These are phyloP conservation scores for Lathamus discolor DNA, from an alignment of 2,113 vertebrate genomes.

Conservation along the genomic window DNA sequence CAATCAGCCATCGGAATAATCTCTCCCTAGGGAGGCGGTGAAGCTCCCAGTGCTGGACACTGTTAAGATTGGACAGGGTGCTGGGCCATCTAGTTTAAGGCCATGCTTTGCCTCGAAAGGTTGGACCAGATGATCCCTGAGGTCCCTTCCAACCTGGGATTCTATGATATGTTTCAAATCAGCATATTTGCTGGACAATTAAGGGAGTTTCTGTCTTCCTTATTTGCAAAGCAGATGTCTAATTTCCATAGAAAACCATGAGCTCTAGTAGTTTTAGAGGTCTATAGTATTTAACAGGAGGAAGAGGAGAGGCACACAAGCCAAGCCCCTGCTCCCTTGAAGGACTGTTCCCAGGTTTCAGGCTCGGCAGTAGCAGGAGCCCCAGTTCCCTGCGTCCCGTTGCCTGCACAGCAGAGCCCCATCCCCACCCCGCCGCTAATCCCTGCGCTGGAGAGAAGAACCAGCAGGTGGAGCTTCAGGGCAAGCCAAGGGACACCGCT, in stretches of 20 bases:
- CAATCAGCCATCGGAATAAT: not conserved
- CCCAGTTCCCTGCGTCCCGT: rapidly evolving
- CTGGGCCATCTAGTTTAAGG: not conserved
- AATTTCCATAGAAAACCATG: not conserved
- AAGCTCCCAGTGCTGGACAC: not conserved
- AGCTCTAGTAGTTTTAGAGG: too few relatives aligned
- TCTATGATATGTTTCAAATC: rapidly evolving
- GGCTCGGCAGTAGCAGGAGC: not conserved
- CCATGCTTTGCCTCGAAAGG: not conserved
- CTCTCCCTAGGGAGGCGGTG: not conserved
- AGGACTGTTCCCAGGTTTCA: rapidly evolving
- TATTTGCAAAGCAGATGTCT: not conserved
- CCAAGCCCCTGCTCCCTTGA: rapidly evolving
- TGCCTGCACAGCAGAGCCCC: not conserved
- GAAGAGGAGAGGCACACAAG: too few relatives aligned
- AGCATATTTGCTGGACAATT: not conserved
- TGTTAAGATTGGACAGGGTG: not conserved
- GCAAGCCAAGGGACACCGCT: not conserved
- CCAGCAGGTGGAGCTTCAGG: constrained; percentile 49
- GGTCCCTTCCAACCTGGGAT: not conserved
- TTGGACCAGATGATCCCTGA: not conserved
- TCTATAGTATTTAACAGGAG: rapidly evolving
- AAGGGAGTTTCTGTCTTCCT: not conserved
- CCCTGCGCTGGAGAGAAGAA: not conserved
- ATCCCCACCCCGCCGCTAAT: rapidly evolving